Evolutionary conservation across 2,113 vertebrate species (phyloP).

Genomic region (chimpanzee (Pan troglodytes)): NHGRI_mPanTro3-v2.1_pri NC_086015.1:57551001-57551500

Average conservation of each 20-base stretch:
- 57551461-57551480: neutral
- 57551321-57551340: neutral
- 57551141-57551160: neutral
- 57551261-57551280: neutral
- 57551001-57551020: neutral
- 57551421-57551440: neutral
- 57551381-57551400: neutral
- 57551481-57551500: neutral
- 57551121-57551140: neutral
- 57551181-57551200: neutral
- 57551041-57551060: neutral
- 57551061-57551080: neutral
- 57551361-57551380: no score
- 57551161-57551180: neutral
- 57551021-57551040: neutral
- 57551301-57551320: conserved; percentile 6
- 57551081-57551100: neutral
- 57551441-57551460: neutral
- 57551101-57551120: neutral
- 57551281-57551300: conserved; percentile 24
- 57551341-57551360: no score
- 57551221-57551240: neutral
- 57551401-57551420: neutral
- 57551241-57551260: conserved; percentile 12
- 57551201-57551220: neutral